Percentiles rank a stretch among this genome's conserved stretches.
Conservation (phyloP, 2,113 vertebrate species). For the Phainopepla nitens region DNA sequence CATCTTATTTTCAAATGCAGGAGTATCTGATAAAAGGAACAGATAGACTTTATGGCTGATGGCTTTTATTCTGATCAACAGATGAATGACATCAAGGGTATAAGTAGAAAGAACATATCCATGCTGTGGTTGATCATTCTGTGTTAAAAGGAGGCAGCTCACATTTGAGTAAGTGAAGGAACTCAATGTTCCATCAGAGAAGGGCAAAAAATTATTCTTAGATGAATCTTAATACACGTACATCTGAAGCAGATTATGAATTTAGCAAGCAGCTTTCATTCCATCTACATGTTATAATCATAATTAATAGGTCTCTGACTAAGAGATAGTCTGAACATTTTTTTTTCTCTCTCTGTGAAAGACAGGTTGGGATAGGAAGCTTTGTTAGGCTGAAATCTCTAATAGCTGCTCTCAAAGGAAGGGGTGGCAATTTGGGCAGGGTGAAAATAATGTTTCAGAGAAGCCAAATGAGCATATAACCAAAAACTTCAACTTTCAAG, state of each 20-base stretch:
- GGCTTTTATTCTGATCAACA: constrained; percentile 1
- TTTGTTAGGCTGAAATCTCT: not conserved
- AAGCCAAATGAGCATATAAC: not conserved
- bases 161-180: not conserved
- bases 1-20: not conserved
- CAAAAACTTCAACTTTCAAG: not conserved
- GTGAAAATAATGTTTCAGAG: not conserved
- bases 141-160: not conserved
- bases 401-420: not conserved
- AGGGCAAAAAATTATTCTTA: constrained; percentile 10
- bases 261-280: constrained; percentile 23
- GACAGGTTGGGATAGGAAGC: not conserved
- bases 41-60: not conserved
- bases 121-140: not conserved
- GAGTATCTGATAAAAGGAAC: not conserved
- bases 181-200: constrained; percentile 4
- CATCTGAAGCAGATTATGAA: constrained; percentile 19
- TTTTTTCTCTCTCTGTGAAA: not conserved
- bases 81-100: not conserved
- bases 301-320: not conserved
- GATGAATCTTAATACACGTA: not conserved
- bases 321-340: not conserved
- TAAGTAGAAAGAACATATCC: not conserved
- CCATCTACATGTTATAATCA: not conserved
- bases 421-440: not conserved